These are phyloP conservation scores for Lanius collurio DNA, from an alignment of 2,113 vertebrate genomes.

Conservation along the genomic window DNA sequence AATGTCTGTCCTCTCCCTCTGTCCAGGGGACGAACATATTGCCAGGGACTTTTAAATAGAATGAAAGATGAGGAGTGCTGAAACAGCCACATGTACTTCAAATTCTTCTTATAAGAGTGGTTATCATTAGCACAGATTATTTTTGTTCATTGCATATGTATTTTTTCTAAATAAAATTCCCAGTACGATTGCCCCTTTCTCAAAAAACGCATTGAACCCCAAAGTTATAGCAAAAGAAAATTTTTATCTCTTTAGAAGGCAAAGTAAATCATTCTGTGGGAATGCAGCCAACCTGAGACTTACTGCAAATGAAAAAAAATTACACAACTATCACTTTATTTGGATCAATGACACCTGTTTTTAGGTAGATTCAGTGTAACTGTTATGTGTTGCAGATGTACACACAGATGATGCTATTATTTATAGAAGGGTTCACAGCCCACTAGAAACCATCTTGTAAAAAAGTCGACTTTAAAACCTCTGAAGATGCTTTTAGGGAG, in stretches of 20 bases:
- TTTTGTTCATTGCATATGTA: slow-evolving; percentile 23
- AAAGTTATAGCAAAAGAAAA: not conserved
- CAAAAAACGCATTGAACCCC: not conserved
- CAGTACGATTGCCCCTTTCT: not conserved
- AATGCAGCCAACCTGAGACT: not conserved
- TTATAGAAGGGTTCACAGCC: not conserved
- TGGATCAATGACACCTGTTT: not conserved
- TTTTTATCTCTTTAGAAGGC: not conserved
- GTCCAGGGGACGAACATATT: slow-evolving; percentile 10
- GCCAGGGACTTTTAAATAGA: slow-evolving; percentile 58
- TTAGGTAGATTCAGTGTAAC: not conserved
- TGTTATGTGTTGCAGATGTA: not conserved
- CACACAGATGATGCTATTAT: not conserved
- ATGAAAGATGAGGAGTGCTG: slow-evolving; percentile 24
- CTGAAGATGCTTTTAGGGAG: slow-evolving; percentile 1
- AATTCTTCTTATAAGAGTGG: not conserved
- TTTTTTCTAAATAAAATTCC: not conserved
- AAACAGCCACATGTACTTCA: slow-evolving; percentile 9
- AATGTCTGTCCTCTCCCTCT: slow-evolving; percentile 26
- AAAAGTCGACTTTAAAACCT: not conserved
- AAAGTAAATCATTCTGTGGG: not conserved
- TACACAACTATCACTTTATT: not conserved
- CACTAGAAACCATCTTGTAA: not conserved
- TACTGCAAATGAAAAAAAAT: not conserved
- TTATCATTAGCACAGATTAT: not conserved